Base-by-base conservation (phyloP, 2,888 invertebrate genomes). In the Lissonota sp. region DNA sequence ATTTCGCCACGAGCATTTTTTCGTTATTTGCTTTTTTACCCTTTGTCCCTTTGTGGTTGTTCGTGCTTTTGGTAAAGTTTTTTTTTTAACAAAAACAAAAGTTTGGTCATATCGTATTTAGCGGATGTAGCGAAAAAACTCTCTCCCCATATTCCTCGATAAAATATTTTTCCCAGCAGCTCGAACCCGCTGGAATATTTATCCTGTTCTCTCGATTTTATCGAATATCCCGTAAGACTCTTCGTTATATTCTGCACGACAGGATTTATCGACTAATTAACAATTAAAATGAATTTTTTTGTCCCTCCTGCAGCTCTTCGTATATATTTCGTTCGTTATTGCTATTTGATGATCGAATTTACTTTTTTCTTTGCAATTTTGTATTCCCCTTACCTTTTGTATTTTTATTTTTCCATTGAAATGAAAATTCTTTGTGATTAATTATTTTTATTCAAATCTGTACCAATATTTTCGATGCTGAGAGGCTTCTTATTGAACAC, bases 131-230 rank as follows among this genome's bases (percentile, higher is more conserved):
- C 76, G 40, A 62, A 60, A 53, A 60, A 39, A 37, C 42, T 16
- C 7, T 49, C 63, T 74, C 44, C 44, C 63, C 46, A 69, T 74
- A 79, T 79, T 74, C 60, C 40, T 12, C 44, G 63, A 49, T 44
- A 46, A 57, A 63, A 63, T 53, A 12, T 53, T 16, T 53, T 6
- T 12, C 14, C 49, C 3, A 64, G 6, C 49, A n/a, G 49, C 37
- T 64, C 26, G 53, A 44, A 63, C 64, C 44, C 55, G 57, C 37
- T 55, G 40, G 12, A 53, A 14, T 6, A 53, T n/a, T 16, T 39
- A 39, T 16, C 46, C 46, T 26, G 26, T 26, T 26, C 16, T 4
- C 62, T 53, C n/a, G 63, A 55, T 37, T 26, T 64, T 51, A n/a
- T 5, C 42, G 26, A 53, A 51, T 26, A 26, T 26, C 44, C 7